These are phyloP conservation scores for Gasteruption jaculator DNA, from an alignment of 2,888 invertebrate species.

Conservation along the genomic window DNA sequence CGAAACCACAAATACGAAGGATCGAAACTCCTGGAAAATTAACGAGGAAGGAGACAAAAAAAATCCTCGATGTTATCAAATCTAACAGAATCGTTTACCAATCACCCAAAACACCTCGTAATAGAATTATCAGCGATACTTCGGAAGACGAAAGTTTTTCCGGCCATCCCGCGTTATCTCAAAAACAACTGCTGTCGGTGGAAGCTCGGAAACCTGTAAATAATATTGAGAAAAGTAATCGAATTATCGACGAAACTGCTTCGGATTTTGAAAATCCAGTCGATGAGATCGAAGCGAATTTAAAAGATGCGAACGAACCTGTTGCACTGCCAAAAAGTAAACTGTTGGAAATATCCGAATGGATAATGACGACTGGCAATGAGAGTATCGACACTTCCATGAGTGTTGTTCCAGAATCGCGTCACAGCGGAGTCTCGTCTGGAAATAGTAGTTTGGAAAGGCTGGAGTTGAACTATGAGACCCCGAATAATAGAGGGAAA, in stretches of 20 bases:
- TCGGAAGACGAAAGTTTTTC: slow-evolving; percentile 17
- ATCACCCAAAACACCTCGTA: slow-evolving; percentile 22
- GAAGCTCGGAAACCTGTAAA: slow-evolving; percentile 2
- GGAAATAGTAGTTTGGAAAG: slow-evolving; percentile 48
- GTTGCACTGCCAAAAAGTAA: slow-evolving; percentile 40
- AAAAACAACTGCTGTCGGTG: slow-evolving; percentile 1
- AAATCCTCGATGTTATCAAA: slow-evolving; percentile 29
- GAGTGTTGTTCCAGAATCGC: slow-evolving; percentile 34
- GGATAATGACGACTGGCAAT: slow-evolving; percentile 37
- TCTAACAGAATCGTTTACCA: slow-evolving; percentile 25
- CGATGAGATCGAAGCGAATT: slow-evolving; percentile 6
- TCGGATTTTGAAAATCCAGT: slow-evolving; percentile 22
- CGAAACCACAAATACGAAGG: not conserved
- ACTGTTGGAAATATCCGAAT: slow-evolving; percentile 38
- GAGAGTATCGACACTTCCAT: slow-evolving; percentile 33
- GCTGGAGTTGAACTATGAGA: slow-evolving; percentile 43
- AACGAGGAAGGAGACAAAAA: slow-evolving; percentile 25
- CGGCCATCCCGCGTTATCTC: slow-evolving; percentile 14
- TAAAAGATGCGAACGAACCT: too few relatives aligned
- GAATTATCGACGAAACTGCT: slow-evolving; percentile 24
- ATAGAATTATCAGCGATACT: slow-evolving; percentile 20
- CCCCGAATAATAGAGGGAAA: slow-evolving; percentile 46
- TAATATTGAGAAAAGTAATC: not conserved
- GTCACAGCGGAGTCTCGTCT: slow-evolving; percentile 34
- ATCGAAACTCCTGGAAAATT: slow-evolving; percentile 15